phyloP scores from a whole-genome alignment of 2,797 vertebrate genomes.

The Acipenser oxyrinchus region DNA sequence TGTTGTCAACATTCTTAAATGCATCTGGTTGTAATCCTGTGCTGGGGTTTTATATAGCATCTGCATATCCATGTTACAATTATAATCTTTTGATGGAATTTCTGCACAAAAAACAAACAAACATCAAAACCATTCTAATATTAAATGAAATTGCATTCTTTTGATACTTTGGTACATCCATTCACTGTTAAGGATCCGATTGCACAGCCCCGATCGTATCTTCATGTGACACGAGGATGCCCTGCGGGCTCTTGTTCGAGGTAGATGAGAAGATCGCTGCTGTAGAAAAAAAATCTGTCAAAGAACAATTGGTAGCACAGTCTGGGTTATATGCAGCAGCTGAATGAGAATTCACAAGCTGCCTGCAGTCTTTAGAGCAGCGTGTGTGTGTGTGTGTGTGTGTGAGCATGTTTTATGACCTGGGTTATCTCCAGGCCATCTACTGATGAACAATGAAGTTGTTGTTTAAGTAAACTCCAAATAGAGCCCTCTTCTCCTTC shows the following conservation, averaged over 20 bases:
- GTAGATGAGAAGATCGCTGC: neutral
- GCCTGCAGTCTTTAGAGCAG: neutral
- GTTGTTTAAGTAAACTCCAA: neutral
- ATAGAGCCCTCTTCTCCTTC: neutral
- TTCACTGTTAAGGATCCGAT: neutral
- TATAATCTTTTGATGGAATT: no score
- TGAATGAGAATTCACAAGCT: neutral
- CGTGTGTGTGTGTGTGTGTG: neutral
- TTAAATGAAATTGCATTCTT: no score
- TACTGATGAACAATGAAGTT: neutral
- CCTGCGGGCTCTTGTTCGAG: neutral
- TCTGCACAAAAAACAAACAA: no score
- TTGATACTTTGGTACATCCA: neutral
- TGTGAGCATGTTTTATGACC: neutral
- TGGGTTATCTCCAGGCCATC: neutral
- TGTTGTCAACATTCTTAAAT: no score
- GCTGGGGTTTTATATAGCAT: no score
- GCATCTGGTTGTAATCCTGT: no score
- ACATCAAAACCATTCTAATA: no score
- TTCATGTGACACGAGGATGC: neutral
- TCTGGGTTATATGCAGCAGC: neutral
- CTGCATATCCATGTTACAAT: no score
- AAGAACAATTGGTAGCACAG: conserved; percentile 6
- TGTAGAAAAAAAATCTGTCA: neutral
- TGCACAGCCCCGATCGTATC: conserved; percentile 6